Conservation (phyloP, 2,888 invertebrate genomes). For the Lithophane leautieri region DNA sequence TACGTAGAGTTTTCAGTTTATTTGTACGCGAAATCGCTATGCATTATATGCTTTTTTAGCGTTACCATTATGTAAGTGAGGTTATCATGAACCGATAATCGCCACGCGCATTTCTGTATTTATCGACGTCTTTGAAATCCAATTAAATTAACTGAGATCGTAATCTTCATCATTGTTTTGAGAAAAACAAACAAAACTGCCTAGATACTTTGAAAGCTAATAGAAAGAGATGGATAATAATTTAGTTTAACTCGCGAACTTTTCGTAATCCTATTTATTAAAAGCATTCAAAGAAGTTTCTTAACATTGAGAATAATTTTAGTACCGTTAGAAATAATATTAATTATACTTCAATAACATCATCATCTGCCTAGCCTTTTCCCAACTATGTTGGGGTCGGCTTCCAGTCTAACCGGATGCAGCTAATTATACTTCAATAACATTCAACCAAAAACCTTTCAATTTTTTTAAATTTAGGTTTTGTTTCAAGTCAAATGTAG, state of each 20-base stretch:
- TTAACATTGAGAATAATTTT: constrained; percentile 14
- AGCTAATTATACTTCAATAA: constrained; percentile 8
- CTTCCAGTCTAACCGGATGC: too few relatives aligned
- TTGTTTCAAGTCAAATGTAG: background rate
- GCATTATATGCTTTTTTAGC: background rate
- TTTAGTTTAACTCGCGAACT: constrained; percentile 10
- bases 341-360: background rate
- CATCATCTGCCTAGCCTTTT: too few relatives aligned
- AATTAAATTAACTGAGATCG: background rate
- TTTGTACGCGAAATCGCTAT: background rate
- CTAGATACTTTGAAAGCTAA: constrained; percentile 18
- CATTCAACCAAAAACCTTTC: background rate
- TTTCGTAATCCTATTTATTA: constrained; percentile 29
- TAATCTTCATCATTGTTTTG: background rate
- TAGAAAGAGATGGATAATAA: constrained; percentile 10
- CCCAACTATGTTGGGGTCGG: too few relatives aligned
- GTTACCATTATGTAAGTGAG: background rate
- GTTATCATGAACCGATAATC: background rate
- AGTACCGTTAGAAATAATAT: constrained; percentile 2
- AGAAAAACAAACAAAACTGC: constrained; percentile 13
- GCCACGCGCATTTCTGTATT: background rate
- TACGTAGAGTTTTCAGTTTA: background rate
- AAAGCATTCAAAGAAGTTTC: constrained; percentile 9
- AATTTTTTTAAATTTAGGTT: background rate
- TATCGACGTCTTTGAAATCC: background rate